Percentiles rank a stretch among this genome's conserved stretches.
Evolutionary conservation across 2,888 invertebrate genomes (phyloP).

Genomic region (Papilio demoleus): DNA sequence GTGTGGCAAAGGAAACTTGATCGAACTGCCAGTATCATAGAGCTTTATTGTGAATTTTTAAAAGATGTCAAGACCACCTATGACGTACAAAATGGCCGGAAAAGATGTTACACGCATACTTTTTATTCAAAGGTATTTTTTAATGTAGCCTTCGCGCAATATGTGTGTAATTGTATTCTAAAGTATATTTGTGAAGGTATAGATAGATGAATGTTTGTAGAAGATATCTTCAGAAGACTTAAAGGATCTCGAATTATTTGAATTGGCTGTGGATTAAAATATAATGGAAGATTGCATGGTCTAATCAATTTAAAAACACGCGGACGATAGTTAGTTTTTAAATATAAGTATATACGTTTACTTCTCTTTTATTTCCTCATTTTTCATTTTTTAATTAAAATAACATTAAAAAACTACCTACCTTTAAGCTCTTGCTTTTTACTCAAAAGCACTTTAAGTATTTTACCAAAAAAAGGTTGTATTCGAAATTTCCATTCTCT

Average conservation of each 20-base stretch:
- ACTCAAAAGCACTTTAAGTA: not conserved
- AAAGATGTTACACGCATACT: not conserved
- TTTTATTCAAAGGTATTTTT: not conserved
- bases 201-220: no score
- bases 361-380: not conserved
- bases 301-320: no score
- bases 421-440: not conserved
- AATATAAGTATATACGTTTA: no score
- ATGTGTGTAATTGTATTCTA: not conserved
- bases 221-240: no score
- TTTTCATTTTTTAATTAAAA: not conserved
- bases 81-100: not conserved
- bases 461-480: not conserved
- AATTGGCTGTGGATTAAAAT: no score
- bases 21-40: conserved; percentile 32
- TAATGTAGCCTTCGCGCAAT: not conserved
- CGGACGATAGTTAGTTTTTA: no score
- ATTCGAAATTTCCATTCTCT: not conserved
- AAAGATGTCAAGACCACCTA: conserved; percentile 39
- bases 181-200: no score
- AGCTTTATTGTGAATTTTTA: conserved; percentile 29
- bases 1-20: conserved; percentile 54
- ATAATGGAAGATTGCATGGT: no score
- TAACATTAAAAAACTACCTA: not conserved
- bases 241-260: no score